These are phyloP conservation scores for Drosophila niveifrons DNA, from an alignment of 2,888 invertebrate genomes.

Conservation along the genomic window DNA sequence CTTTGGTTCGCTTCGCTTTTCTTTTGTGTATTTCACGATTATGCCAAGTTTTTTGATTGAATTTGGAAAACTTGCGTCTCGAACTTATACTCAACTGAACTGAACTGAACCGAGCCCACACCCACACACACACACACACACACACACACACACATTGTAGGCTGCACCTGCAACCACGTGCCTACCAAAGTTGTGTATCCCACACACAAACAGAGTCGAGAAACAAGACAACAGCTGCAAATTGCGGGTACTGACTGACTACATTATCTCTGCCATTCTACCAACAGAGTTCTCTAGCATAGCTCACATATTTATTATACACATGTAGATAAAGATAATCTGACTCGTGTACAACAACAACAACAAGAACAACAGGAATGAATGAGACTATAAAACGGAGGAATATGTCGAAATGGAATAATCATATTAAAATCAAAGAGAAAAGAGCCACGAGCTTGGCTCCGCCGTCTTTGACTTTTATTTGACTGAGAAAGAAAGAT, in stretches of 20 bases:
- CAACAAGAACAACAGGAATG: too few species aligned
- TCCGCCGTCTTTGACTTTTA: neutral
- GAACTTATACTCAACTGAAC: neutral
- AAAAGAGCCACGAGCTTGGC: neutral
- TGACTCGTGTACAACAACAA: neutral
- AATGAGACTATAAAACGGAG: neutral
- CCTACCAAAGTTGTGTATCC: neutral
- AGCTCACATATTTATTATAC: neutral
- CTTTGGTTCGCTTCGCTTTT: slow-evolving; percentile 6
- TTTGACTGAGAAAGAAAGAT: neutral
- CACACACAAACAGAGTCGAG: neutral
- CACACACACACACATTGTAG: too few species aligned
- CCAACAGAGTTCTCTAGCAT: neutral
- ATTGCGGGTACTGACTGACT: neutral
- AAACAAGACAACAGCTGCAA: slow-evolving; percentile 1
- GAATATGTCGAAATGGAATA: neutral
- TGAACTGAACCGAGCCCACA: slow-evolving; percentile 1
- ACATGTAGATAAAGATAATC: slow-evolving; percentile 2
- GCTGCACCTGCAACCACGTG: slow-evolving; percentile 1
- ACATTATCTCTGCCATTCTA: neutral
- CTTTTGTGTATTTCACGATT: slow-evolving; percentile 14
- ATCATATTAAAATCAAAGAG: neutral
- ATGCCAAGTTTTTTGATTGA: slow-evolving; percentile 33
- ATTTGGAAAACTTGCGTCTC: slow-evolving; percentile 19
- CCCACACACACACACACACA: slow-evolving; percentile 13